Percentiles rank a stretch among this genome's conserved stretches.
Conservation (phyloP, 2,888 invertebrate species). For the Thecocarcelia acutangulata region DNA sequence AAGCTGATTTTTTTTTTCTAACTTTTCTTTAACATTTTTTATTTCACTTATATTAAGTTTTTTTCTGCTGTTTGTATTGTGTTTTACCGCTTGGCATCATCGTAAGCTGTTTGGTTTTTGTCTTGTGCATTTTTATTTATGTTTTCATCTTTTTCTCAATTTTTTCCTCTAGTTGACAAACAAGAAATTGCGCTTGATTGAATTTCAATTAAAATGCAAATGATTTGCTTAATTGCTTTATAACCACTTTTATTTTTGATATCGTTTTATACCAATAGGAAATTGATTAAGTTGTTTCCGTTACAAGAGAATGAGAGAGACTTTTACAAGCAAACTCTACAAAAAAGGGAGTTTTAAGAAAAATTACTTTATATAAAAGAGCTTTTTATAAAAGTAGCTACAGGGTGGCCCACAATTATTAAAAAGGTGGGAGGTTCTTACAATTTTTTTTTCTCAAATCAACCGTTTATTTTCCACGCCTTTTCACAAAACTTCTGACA, state of each 20-base stretch:
- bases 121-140: not conserved
- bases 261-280: slow-evolving; percentile 59
- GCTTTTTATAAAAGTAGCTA: slow-evolving; percentile 1
- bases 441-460: too few species aligned
- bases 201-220: slow-evolving; percentile 73
- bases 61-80: slow-evolving; percentile 39
- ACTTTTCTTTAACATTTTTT: slow-evolving; percentile 29
- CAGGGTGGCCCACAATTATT: too few species aligned
- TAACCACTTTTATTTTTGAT: slow-evolving; percentile 68
- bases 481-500: too few species aligned
- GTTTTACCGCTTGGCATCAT: slow-evolving; percentile 55
- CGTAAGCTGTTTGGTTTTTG: slow-evolving; percentile 25
- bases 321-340: too few species aligned
- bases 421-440: too few species aligned
- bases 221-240: slow-evolving; percentile 70
- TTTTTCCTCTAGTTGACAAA: slow-evolving; percentile 64
- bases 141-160: slow-evolving; percentile 22
- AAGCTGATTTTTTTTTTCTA: slow-evolving; percentile 68
- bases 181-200: slow-evolving; percentile 71
- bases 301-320: too few species aligned
- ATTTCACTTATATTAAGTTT: slow-evolving; percentile 11
- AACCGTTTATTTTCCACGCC: too few species aligned
- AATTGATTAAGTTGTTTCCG: slow-evolving; percentile 25
- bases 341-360: not conserved
- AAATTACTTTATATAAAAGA: not conserved